phyloP scores from a whole-genome alignment of 2,888 invertebrate genomes.

The Limnephilus lunatus region DNA sequence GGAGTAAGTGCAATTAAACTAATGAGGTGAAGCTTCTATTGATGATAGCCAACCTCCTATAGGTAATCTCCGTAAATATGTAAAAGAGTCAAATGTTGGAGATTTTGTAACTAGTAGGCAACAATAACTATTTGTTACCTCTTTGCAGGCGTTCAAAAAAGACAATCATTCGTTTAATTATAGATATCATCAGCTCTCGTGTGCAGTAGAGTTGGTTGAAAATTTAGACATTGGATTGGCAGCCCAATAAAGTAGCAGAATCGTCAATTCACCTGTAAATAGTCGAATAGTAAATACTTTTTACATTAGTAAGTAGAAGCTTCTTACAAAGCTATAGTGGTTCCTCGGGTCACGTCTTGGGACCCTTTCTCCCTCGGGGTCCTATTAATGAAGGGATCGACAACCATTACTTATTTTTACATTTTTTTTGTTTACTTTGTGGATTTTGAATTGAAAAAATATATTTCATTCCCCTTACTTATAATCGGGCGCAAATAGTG shows the following conservation, averaged over 20 bases:
- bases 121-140: not conserved
- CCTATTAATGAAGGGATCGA: not conserved
- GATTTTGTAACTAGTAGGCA: not conserved
- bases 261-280: not conserved
- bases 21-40: too few species aligned
- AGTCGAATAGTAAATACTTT: not conserved
- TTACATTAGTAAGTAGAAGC: not conserved
- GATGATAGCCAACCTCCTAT: too few species aligned
- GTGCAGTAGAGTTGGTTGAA: not conserved
- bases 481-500: too few species aligned
- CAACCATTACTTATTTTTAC: not conserved
- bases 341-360: conserved; percentile 14
- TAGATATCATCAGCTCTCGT: not conserved
- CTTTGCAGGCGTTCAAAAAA: not conserved
- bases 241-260: not conserved
- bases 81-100: too few species aligned
- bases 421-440: not conserved
- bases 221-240: not conserved
- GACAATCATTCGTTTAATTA: not conserved
- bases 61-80: too few species aligned
- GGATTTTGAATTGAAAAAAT: not conserved
- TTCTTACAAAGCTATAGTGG: not conserved
- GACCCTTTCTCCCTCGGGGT: conserved; percentile 2
- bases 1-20: too few species aligned
- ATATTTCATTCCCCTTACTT: not conserved